Percentiles rank a stretch among this genome's conserved stretches.
Evolutionary conservation across 2,888 invertebrate species (phyloP).

Genomic region (Minunthozetes semirufus): DNA sequence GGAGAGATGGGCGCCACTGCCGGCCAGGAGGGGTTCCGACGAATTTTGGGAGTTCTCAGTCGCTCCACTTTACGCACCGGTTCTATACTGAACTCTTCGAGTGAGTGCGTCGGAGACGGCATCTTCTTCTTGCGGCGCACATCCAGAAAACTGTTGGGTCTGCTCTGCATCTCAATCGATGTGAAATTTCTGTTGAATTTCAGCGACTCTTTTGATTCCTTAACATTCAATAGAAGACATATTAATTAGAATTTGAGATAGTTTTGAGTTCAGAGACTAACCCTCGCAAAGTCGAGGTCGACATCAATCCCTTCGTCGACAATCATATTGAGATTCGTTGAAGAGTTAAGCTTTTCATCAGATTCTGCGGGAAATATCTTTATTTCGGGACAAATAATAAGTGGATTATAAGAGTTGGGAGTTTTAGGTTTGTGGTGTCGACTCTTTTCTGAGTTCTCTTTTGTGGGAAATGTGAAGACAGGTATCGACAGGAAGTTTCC

Average conservation of each 20-base stretch:
- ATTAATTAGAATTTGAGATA: neutral
- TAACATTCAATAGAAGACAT: neutral
- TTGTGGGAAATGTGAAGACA: conserved; percentile 12
- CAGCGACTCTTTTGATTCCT: neutral
- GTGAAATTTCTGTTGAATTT: neutral
- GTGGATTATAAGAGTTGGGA: neutral
- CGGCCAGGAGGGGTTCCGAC: conserved; percentile 22
- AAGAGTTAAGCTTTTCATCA: neutral
- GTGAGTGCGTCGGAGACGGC: neutral
- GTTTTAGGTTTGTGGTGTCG: neutral
- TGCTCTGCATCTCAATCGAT: neutral
- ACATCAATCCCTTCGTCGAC: conserved; percentile 8
- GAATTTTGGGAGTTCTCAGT: conserved; percentile 1
- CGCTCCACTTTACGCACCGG: neutral
- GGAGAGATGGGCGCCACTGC: neutral
- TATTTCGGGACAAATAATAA: conserved; percentile 15
- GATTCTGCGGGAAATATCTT: conserved; percentile 8
- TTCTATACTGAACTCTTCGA: conserved; percentile 12
- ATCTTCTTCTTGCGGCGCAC: neutral
- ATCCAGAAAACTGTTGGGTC: neutral
- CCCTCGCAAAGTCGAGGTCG: conserved; percentile 1
- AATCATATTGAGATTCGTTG: neutral
- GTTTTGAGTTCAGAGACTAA: neutral
- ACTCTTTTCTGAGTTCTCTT: neutral
- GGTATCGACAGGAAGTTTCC: conserved; percentile 23